Evolutionary conservation across 2,797 vertebrate species (phyloP).

Genomic region (Podargus strigoides): DNA sequence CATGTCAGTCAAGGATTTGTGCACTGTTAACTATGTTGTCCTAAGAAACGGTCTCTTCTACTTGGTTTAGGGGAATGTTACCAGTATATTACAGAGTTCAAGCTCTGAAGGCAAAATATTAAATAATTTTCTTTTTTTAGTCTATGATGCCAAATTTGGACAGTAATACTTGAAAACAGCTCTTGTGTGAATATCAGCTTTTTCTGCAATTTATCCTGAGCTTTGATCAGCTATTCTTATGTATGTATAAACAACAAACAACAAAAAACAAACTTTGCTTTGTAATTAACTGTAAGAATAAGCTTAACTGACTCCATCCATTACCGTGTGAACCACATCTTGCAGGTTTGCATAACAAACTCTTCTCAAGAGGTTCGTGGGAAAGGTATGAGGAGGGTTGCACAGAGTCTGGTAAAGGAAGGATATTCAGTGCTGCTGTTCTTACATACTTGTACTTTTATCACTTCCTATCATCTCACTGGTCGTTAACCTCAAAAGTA

Average conservation of each 20-base stretch:
- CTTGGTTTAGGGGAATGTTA: background rate
- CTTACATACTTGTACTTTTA: slow-evolving; percentile 54
- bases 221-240: background rate
- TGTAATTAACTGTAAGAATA: slow-evolving; percentile 22
- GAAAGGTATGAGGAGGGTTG: slow-evolving; percentile 8
- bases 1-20: background rate
- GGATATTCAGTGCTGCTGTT: slow-evolving; percentile 56
- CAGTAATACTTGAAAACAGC: background rate
- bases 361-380: slow-evolving; percentile 30
- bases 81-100: background rate
- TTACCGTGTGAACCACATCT: slow-evolving; percentile 66
- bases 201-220: background rate
- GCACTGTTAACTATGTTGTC: background rate
- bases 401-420: slow-evolving; percentile 27
- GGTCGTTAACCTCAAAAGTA: slow-evolving; percentile 71
- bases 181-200: background rate
- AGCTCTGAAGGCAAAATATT: background rate
- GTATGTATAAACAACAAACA: background rate
- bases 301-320: slow-evolving; percentile 52
- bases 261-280: background rate
- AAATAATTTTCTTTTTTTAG: background rate
- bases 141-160: background rate
- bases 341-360: slow-evolving; percentile 52
- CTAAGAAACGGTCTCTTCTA: background rate
- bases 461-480: slow-evolving; percentile 74